These are phyloP conservation scores for Adrianichthys oophorus DNA, from an alignment of 2,797 vertebrate species.

Conservation along the genomic window DNA sequence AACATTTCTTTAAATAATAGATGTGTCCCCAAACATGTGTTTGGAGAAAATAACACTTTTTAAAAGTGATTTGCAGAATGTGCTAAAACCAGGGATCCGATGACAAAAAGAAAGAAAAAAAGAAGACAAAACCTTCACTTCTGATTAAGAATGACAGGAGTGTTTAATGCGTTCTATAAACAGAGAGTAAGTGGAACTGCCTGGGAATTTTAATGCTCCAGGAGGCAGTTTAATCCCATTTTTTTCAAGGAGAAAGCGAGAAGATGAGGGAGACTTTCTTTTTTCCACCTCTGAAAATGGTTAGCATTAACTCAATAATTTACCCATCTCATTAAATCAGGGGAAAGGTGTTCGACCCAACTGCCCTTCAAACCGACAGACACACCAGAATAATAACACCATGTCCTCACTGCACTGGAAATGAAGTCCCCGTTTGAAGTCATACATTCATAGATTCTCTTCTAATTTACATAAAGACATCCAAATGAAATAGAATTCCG, in stretches of 20 bases:
- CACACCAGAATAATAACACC: constrained; percentile 62
- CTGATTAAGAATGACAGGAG: constrained; percentile 96
- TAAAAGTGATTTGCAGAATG: constrained; percentile 76
- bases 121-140: constrained; percentile 75
- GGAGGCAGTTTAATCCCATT: constrained; percentile 35
- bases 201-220: constrained; percentile 87
- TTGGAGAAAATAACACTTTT: no score
- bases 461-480: constrained; percentile 9
- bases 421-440: constrained; percentile 29
- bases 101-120: constrained; percentile 66
- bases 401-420: constrained; percentile 32
- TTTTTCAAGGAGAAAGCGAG: constrained; percentile 23
- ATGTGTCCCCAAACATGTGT: no score
- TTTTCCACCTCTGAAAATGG: constrained; percentile 55
- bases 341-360: constrained; percentile 63
- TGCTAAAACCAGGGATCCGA: constrained; percentile 85
- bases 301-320: constrained; percentile 71
- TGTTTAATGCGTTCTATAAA: constrained; percentile 92
- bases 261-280: constrained; percentile 52
- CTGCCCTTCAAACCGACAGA: constrained; percentile 68
- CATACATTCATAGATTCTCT: constrained; percentile 17
- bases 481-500: constrained; percentile 6
- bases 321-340: constrained; percentile 72
- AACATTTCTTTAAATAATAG: no score
- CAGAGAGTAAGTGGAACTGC: constrained; percentile 84